phyloP scores from a whole-genome alignment of 2,888 invertebrate species.

The Argynnis bischoffii region DNA sequence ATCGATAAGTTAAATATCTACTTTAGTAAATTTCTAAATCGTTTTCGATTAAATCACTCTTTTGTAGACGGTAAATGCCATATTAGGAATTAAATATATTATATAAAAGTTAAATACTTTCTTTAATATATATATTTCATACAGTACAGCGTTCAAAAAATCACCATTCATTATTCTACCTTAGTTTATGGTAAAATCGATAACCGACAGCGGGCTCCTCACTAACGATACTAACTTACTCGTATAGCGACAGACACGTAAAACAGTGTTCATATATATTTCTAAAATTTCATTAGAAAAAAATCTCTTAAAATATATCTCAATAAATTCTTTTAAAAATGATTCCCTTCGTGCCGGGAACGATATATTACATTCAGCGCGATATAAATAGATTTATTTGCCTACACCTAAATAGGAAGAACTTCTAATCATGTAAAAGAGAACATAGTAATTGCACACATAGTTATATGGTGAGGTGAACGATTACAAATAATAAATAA shows the following conservation, averaged over 20 bases:
- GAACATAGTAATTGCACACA: conserved; percentile 76
- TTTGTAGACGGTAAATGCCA: conserved; percentile 80
- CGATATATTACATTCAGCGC: conserved; percentile 65
- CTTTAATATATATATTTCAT: conserved; percentile 47
- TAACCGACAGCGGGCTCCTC: conserved; percentile 64
- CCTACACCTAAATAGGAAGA: conserved; percentile 77
- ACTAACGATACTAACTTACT: conserved; percentile 58
- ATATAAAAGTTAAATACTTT: conserved; percentile 62
- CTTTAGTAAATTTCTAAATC: conserved; percentile 68
- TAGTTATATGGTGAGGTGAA: conserved; percentile 52
- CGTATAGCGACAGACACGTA: conserved; percentile 74
- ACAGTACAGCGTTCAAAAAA: conserved; percentile 55
- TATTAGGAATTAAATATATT: conserved; percentile 77
- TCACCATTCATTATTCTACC: conserved; percentile 49
- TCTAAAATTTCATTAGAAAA: conserved; percentile 73
- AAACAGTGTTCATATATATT: conserved; percentile 68
- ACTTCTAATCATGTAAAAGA: conserved; percentile 69
- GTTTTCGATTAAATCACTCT: conserved; percentile 75
- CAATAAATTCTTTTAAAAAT: conserved; percentile 65
- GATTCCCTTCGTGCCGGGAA: conserved; percentile 55
- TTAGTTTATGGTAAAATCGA: conserved; percentile 63
- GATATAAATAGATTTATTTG: conserved; percentile 73
- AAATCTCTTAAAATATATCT: conserved; percentile 82
- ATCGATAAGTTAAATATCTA: conserved; percentile 57
- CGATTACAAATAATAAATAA: conserved; percentile 55